Conservation (phyloP, 2,113 vertebrate species). For the Tautogolabrus adspersus region DNA sequence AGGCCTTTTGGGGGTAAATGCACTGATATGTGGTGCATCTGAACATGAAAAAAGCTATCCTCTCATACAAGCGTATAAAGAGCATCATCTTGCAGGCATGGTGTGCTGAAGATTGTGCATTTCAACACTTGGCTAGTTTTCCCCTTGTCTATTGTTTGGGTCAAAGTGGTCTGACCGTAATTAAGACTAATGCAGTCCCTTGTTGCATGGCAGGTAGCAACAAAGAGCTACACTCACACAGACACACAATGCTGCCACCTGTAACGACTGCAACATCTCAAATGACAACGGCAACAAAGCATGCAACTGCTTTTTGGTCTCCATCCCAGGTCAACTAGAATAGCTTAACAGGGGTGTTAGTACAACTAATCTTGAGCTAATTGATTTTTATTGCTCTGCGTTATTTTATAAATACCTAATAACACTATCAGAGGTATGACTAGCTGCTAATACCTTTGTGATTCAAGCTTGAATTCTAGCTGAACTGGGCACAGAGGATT, state of each 20-base stretch:
- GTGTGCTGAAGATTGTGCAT: constrained; percentile 23
- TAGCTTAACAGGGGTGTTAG: not conserved
- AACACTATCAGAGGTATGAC: not conserved
- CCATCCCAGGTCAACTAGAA: not conserved
- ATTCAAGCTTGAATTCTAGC: constrained; percentile 26
- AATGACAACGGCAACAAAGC: constrained; percentile 36
- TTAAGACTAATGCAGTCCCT: constrained; percentile 66
- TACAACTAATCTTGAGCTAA: not conserved
- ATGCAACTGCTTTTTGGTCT: not conserved
- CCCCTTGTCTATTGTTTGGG: constrained; percentile 63
- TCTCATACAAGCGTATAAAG: not conserved
- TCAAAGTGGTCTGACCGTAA: constrained; percentile 62
- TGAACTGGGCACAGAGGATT: not conserved
- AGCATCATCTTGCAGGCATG: constrained; percentile 6
- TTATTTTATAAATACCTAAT: constrained; percentile 6
- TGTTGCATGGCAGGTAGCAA: constrained; percentile 56
- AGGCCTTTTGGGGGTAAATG: not conserved
- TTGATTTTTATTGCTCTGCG: not conserved
- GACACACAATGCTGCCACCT: constrained; percentile 29
- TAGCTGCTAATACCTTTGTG: not conserved
- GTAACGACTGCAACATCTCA: constrained; percentile 43
- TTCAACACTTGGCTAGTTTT: constrained; percentile 23
- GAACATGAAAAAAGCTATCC: not conserved
- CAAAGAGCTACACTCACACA: constrained; percentile 59
- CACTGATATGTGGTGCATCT: not conserved